A percentile compares a stretch with the other conserved stretches of the same genome.
Evolutionary conservation across 2,888 invertebrate genomes (phyloP).

Genomic region (Heteromurus nitidus): DNA sequence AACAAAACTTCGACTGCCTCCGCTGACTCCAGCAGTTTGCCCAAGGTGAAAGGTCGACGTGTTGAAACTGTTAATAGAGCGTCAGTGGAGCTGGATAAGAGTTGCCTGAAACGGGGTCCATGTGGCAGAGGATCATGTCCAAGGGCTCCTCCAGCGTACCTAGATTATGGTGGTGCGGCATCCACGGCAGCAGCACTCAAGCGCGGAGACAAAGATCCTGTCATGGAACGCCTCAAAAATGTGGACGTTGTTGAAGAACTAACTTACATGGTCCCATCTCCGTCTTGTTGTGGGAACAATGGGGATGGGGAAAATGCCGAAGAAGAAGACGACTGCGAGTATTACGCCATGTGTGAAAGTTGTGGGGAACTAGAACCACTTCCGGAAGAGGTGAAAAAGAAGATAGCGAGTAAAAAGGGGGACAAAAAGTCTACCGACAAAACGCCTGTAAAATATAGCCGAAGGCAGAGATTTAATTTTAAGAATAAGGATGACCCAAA

Average conservation of each 20-base stretch:
- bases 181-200: conserved; percentile 18
- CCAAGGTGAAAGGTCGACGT: neutral
- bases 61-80: neutral
- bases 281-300: conserved; percentile 4
- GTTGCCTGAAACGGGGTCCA: conserved; percentile 23
- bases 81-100: neutral
- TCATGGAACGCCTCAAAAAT: conserved; percentile 68
- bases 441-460: conserved; percentile 69
- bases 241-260: conserved; percentile 72
- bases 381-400: conserved; percentile 33
- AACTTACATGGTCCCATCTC: conserved; percentile 64
- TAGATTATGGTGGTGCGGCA: conserved; percentile 54
- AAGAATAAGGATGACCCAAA: conserved; percentile 43
- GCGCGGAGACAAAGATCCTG: conserved; percentile 32
- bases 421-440: neutral
- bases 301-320: conserved; percentile 27
- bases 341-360: conserved; percentile 59
- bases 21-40: no score
- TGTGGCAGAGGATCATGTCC: conserved; percentile 23
- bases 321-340: conserved; percentile 52
- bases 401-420: neutral
- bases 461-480: conserved; percentile 72
- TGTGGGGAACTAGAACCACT: conserved; percentile 67
- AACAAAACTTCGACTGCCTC: no score
- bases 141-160: conserved; percentile 59